phyloP scores from a whole-genome alignment of 2,113 vertebrate species.

The Spilogale gracilis region DNA sequence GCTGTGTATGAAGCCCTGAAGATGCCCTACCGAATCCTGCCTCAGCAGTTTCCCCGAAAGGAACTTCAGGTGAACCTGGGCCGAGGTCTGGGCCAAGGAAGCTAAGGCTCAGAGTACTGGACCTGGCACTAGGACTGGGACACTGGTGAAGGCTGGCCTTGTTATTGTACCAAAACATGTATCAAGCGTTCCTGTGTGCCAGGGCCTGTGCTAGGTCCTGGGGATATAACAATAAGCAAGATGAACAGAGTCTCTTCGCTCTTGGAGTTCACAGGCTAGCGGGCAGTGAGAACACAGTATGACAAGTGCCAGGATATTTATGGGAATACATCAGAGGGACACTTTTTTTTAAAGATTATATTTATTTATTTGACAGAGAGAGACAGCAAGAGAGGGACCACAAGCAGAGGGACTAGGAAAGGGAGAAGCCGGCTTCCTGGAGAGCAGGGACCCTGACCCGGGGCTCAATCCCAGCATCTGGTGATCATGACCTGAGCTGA shows the following conservation, averaged over 20 bases:
- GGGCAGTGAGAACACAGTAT: background rate
- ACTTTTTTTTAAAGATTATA: background rate
- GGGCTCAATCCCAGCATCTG: too few relatives aligned
- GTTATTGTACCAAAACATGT: background rate
- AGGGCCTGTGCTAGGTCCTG: background rate
- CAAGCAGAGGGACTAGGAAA: too few relatives aligned
- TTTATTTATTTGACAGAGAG: too few relatives aligned
- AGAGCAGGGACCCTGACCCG: too few relatives aligned
- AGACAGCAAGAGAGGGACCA: too few relatives aligned
- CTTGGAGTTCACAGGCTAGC: background rate
- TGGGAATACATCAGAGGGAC: background rate
- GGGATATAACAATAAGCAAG: background rate
- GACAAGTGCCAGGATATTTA: background rate
- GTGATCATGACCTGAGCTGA: too few relatives aligned
- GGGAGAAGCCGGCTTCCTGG: too few relatives aligned
- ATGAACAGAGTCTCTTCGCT: background rate
- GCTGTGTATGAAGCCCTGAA: conserved; percentile 90
- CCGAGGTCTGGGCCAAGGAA: background rate
- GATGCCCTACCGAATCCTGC: conserved; percentile 93
- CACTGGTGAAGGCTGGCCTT: background rate
- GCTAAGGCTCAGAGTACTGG: background rate
- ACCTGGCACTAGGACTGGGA: background rate
- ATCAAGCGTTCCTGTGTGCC: background rate
- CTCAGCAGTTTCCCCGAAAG: conserved; percentile 87
- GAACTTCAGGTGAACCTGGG: conserved; percentile 88